Evolutionary conservation across 2,797 vertebrate genomes (phyloP).

Genomic region (Oreochromis grahami): DNA sequence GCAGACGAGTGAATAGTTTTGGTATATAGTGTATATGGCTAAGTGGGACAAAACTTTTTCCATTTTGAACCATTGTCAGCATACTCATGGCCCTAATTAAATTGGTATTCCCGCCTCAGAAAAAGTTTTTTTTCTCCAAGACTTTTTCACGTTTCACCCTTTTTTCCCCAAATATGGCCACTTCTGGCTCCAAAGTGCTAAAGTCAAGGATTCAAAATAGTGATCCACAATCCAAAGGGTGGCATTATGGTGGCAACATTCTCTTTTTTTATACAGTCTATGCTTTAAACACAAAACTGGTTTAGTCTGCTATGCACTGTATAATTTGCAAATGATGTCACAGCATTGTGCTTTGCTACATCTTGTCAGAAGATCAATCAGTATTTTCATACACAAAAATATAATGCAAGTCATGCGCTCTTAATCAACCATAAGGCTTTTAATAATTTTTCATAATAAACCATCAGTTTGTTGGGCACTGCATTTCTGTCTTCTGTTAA

Average conservation of each 20-base stretch:
- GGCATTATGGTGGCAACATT: not conserved
- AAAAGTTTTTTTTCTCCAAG: rapidly evolving
- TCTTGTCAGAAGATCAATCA: not conserved
- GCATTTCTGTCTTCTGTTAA: slow-evolving; percentile 11
- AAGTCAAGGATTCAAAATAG: not conserved
- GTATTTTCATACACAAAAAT: slow-evolving; percentile 8
- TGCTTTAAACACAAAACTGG: not conserved
- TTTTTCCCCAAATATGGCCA: not conserved
- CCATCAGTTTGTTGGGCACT: slow-evolving; percentile 1
- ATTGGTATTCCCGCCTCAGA: not conserved
- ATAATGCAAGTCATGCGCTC: not conserved
- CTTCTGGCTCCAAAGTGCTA: not conserved
- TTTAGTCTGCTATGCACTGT: slow-evolving; percentile 20
- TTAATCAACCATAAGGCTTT: slow-evolving; percentile 1
- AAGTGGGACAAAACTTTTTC: not conserved
- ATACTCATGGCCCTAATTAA: not conserved
- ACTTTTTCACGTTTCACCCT: not conserved
- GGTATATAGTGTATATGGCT: not conserved
- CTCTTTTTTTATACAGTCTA: not conserved
- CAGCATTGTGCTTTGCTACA: not conserved
- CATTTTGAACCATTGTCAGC: not conserved
- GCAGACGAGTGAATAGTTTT: not conserved
- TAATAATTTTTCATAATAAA: slow-evolving; percentile 46
- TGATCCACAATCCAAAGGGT: not conserved
- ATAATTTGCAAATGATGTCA: not conserved